Base-by-base conservation (phyloP, 2,888 invertebrate genomes). In the Hylaea fasciaria region DNA sequence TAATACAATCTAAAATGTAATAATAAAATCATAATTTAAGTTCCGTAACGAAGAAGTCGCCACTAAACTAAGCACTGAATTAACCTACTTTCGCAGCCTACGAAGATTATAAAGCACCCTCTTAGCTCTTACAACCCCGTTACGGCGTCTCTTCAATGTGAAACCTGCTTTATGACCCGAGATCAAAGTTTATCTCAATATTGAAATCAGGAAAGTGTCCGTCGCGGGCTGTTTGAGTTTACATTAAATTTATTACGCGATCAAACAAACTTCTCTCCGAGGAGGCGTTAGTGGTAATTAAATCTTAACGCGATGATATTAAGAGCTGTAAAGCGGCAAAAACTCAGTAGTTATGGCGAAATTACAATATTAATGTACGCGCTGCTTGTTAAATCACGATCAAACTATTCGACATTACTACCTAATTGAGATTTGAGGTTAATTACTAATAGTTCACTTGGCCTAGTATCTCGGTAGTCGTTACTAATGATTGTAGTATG, bases 221-320 rank as follows among this genome's bases (percentile, higher is more conserved):
- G 59, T 44, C 58, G 54, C 52, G 40, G 57, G 46, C 57, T 63
- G 57, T 59, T 62, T 54, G 59, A 65, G 61, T 64, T 68, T 64
- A 64, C 59, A 62, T 65, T 63, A 65, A 64, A 68, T 65, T 70
- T 70, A 68, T 67, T 64, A 69, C 60, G 62, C 45, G 65, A 52
- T 57, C 66, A 53, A 64, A 63, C 62, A 66, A 67, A 64, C 58
- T 65, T 61, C 60, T 54, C 58, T n/a, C 35, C 35, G 49, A 56
- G 56, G 50, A 46, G 45, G 44, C 45, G 48, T 46, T 56, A 48
- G 32, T 44, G 56, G 63, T 65, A 64, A 66, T 68, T 62, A 65
- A 66, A 60, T 65, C 65, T 64, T 61, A 65, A 58, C 55, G 62
- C 59, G 54, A 46, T 29, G 56, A 45, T 64, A 59, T 57, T 63